Percentiles rank a stretch among this genome's conserved stretches.
phyloP scores from a whole-genome alignment of 2,888 invertebrate species.

The Chelonus formosanus region DNA sequence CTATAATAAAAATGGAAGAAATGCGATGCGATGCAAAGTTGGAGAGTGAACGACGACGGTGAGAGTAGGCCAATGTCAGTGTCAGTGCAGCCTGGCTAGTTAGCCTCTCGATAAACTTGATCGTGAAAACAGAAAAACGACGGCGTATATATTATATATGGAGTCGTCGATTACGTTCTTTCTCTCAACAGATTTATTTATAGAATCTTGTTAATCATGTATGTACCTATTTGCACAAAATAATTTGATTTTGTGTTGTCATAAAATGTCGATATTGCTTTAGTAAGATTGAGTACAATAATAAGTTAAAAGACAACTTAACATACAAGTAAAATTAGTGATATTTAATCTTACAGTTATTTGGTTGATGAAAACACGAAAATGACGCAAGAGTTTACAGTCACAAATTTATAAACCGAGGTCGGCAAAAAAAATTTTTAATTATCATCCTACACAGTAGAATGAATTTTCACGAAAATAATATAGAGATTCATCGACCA shows the following conservation, averaged over 20 bases:
- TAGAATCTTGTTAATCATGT: conserved; percentile 12
- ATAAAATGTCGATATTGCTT: not conserved
- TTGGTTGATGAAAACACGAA: too few relatives aligned
- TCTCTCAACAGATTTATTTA: conserved; percentile 36
- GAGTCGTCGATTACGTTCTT: conserved; percentile 44
- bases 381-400: too few relatives aligned
- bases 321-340: too few relatives aligned
- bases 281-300: too few relatives aligned
- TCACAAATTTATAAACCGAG: too few relatives aligned
- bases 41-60: conserved; percentile 57
- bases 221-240: not conserved
- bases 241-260: conserved; percentile 24
- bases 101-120: conserved; percentile 58
- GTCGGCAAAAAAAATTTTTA: too few relatives aligned
- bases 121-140: conserved; percentile 60
- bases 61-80: conserved; percentile 64
- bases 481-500: too few relatives aligned
- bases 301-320: too few relatives aligned
- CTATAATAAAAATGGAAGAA: conserved; percentile 52
- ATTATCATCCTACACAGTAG: too few relatives aligned
- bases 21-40: conserved; percentile 44
- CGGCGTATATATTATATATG: conserved; percentile 34
- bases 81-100: conserved; percentile 57
- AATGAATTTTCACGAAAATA: too few relatives aligned
- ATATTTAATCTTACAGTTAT: too few relatives aligned